Evolutionary conservation across 2,797 vertebrate genomes (phyloP), one percentile per base, ranked within the genome.

Genomic region (Calcarius lapponicus): DNA sequence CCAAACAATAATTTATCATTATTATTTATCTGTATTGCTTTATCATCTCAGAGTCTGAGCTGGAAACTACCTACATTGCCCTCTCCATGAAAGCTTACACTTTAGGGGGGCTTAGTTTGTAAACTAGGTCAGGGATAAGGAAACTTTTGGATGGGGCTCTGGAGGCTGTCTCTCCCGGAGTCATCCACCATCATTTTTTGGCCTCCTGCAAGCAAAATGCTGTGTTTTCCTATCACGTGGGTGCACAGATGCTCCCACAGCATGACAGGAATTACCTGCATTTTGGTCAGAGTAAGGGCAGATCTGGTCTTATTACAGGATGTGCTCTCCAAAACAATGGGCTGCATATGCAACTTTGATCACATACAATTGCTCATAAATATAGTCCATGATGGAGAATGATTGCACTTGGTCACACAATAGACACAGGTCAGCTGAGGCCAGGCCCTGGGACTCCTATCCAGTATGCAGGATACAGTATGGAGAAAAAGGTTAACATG

Each of bases 61-160:
- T 56, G 51, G 42, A 85, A 32, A 61, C 3, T 74, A 19, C 32
- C 29, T 42, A 13, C 0, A 0, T 6, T 62, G 14, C 13, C 8
- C 29, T 73, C 26, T 62, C 40, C 34, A 11, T 7, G n/a, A 73
- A 69, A 66, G 5, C 38, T 86, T 58, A 50, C 10, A 4, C 6
- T 56, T 34, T 29, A 18, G 20, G 2, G 6, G 20, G 64, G 13
- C 29, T 92, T 82, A 58, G 32, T 40, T 50, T 69, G 64, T 62
- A 69, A 87, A 58, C 19, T 58, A 16, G 11, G 22, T 60, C 64
- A 93, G 38, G 14, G 28, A 80, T 36, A 24, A 82, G 76, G 36
- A 70, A 76, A 73, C 8, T 66, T 87, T 24, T 57, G 12, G 18
- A 76, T 66, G 14, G 31, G 76, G 28, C 17, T 84, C 73, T 78